Percentiles rank a stretch among this genome's conserved stretches.
Conservation (phyloP, 2,113 vertebrate species). For the Laterallus jamaicensis region DNA sequence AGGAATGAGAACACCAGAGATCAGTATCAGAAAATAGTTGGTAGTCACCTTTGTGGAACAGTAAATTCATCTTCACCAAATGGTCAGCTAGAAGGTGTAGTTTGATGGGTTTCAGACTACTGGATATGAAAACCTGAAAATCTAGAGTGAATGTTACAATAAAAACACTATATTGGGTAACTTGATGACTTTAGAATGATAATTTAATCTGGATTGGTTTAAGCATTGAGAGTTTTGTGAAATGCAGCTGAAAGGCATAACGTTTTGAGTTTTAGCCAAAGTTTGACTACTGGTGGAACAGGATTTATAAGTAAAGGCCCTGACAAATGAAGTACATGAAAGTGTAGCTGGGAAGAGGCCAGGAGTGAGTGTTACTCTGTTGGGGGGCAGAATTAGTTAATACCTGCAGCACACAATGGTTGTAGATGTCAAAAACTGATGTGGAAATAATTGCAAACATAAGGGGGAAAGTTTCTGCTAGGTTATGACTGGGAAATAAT, state of each 20-base stretch:
- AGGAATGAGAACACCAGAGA: not conserved
- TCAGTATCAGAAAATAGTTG: not conserved
- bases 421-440: not conserved
- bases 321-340: not conserved
- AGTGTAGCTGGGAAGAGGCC: not conserved
- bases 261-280: slow-evolving; percentile 25
- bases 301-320: not conserved
- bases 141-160: not conserved
- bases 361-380: not conserved
- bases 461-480: not conserved
- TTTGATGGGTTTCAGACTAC: not conserved
- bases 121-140: not conserved
- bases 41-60: not conserved
- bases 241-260: not conserved
- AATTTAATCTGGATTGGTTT: not conserved
- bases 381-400: not conserved
- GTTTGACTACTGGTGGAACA: not conserved
- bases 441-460: not conserved
- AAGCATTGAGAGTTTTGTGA: not conserved
- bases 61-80: not conserved
- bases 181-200: not conserved
- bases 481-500: not conserved
- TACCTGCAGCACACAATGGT: not conserved
- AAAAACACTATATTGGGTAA: not conserved
- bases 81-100: not conserved